phyloP scores from a whole-genome alignment of 2,797 vertebrate species.

The Tolypeutes matacus region DNA sequence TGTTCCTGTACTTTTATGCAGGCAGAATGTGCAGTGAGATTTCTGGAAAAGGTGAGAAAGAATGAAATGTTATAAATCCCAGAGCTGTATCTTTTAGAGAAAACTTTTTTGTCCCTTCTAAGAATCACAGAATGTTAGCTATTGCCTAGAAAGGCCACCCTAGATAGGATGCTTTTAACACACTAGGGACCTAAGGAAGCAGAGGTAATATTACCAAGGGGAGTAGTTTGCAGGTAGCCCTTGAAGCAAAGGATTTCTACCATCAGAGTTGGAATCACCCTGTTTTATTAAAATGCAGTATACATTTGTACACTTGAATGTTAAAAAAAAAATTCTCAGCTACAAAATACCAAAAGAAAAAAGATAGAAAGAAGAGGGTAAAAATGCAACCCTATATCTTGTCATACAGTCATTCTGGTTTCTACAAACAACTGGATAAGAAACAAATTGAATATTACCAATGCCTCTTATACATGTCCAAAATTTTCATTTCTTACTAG shows the following conservation, averaged over 20 bases:
- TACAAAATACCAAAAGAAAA: constrained; percentile 2
- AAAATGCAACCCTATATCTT: background rate
- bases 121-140: background rate
- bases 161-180: background rate
- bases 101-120: background rate
- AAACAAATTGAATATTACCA: background rate
- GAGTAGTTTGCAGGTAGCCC: background rate
- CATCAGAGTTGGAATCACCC: background rate
- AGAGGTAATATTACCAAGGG: background rate
- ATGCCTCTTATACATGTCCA: background rate
- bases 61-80: background rate
- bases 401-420: background rate
- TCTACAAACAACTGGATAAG: background rate
- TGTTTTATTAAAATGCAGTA: constrained; percentile 4
- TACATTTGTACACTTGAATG: background rate
- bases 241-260: constrained; percentile 1
- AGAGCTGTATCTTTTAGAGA: too few relatives aligned
- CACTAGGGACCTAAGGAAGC: background rate
- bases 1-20: background rate
- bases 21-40: background rate
- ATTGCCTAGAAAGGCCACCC: background rate
- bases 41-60: background rate
- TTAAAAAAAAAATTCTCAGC: background rate
- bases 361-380: background rate
- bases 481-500: background rate